A percentile compares a stretch with the other conserved stretches of the same genome.
phyloP scores from a whole-genome alignment of 2,797 vertebrate species.

The Malacoctenus gilli region DNA sequence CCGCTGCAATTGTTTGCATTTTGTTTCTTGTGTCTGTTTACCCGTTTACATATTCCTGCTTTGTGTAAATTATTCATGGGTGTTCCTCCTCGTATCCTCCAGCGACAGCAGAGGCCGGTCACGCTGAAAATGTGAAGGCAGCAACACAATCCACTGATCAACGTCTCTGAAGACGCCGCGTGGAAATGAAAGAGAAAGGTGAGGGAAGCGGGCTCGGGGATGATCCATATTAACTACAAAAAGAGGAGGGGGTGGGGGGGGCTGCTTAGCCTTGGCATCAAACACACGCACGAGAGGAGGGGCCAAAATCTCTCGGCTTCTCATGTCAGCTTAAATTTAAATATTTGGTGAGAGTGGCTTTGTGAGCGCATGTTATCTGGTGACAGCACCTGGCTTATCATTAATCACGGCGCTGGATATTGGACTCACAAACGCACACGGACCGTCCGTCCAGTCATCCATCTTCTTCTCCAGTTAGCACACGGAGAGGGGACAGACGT shows the following conservation, averaged over 20 bases:
- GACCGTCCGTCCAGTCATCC: too few relatives aligned
- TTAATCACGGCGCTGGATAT: slow-evolving; percentile 1
- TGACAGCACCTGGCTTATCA: slow-evolving; percentile 3
- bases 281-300: not conserved
- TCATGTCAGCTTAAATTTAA: not conserved
- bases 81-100: slow-evolving; percentile 57
- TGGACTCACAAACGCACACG: not conserved
- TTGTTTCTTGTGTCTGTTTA: slow-evolving; percentile 70
- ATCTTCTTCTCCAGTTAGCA: too few relatives aligned
- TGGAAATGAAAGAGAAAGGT: slow-evolving; percentile 26
- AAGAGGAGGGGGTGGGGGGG: not conserved
- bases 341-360: not conserved
- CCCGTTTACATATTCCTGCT: slow-evolving; percentile 61
- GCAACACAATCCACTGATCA: slow-evolving; percentile 35
- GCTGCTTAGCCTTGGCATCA: slow-evolving; percentile 1
- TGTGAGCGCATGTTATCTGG: not conserved
- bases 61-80: slow-evolving; percentile 67
- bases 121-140: slow-evolving; percentile 29
- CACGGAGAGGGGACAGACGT: too few relatives aligned
- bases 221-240: slow-evolving; percentile 2
- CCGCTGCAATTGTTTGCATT: slow-evolving; percentile 62
- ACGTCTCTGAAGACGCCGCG: slow-evolving; percentile 6
- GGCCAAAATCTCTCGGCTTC: slow-evolving; percentile 5
- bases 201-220: slow-evolving; percentile 1
- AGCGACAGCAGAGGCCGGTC: slow-evolving; percentile 41